phyloP scores from a whole-genome alignment of 2,113 vertebrate species.

The Ceyx cyanopectus region DNA sequence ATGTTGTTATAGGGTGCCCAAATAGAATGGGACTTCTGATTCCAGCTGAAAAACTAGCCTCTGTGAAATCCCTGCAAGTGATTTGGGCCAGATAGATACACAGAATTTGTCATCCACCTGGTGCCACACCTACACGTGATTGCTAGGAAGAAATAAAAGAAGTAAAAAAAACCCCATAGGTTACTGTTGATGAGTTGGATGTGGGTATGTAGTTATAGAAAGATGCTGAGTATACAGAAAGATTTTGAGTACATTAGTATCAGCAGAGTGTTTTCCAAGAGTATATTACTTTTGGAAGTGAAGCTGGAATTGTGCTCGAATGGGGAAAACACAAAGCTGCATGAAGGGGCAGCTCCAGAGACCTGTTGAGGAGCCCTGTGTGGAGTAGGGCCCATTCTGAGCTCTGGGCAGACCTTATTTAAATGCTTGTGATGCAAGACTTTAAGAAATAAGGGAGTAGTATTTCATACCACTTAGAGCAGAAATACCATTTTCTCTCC shows the following conservation, averaged over 20 bases:
- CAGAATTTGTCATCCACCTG: not conserved
- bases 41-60: not conserved
- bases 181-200: not conserved
- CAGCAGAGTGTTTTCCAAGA: not conserved
- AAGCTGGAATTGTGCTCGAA: not conserved
- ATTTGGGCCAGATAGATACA: not conserved
- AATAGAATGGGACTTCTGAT: not conserved
- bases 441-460: not conserved
- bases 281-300: not conserved
- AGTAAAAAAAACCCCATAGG: not conserved
- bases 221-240: not conserved
- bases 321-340: not conserved
- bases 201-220: not conserved
- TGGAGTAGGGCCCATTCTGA: not conserved
- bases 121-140: fast-evolving
- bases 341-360: not conserved
- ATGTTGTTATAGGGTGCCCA: not conserved
- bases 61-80: not conserved
- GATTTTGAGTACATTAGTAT: not conserved
- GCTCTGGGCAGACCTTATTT: not conserved
- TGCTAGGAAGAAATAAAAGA: not conserved
- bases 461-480: not conserved
- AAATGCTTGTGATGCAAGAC: not conserved
- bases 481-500: not conserved
- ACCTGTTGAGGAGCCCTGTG: not conserved